Percentiles rank a stretch among this genome's conserved stretches.
These are phyloP conservation scores for Hypercompe scribonia DNA, from an alignment of 2,888 invertebrate genomes.

Conservation along the genomic window DNA sequence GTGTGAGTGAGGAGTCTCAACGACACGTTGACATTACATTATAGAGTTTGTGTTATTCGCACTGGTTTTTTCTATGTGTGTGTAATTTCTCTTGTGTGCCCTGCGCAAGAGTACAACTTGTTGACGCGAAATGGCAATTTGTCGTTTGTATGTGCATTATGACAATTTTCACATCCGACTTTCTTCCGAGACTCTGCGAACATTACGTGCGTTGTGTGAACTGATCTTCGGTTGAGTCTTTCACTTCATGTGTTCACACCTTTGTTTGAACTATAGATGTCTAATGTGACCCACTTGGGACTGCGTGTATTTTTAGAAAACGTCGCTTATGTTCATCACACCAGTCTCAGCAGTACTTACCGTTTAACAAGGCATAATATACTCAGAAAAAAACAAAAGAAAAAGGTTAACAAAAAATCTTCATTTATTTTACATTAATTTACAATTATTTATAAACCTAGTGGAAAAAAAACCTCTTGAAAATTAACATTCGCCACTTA, in stretches of 20 bases:
- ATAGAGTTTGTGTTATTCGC: slow-evolving; percentile 50
- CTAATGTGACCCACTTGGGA: slow-evolving; percentile 57
- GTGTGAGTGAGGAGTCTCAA: slow-evolving; percentile 49
- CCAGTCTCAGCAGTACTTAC: slow-evolving; percentile 2
- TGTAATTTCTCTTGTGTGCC: slow-evolving; percentile 67
- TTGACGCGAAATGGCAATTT: slow-evolving; percentile 74
- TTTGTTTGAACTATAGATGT: slow-evolving; percentile 74
- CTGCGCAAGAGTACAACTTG: slow-evolving; percentile 56
- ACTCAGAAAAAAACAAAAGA: slow-evolving; percentile 44
- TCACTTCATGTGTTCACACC: slow-evolving; percentile 69
- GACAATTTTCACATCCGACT: slow-evolving; percentile 85
- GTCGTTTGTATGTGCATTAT: slow-evolving; percentile 76
- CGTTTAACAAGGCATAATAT: neutral
- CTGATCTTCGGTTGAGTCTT: slow-evolving; percentile 60
- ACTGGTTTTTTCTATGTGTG: slow-evolving; percentile 49
- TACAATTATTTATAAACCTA: slow-evolving; percentile 76
- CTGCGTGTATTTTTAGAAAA: slow-evolving; percentile 52
- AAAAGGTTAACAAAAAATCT: slow-evolving; percentile 83
- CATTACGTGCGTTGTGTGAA: slow-evolving; percentile 66
- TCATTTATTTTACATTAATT: slow-evolving; percentile 86
- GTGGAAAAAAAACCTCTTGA: slow-evolving; percentile 72
- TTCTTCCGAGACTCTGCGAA: slow-evolving; percentile 73
- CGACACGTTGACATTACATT: slow-evolving; percentile 56
- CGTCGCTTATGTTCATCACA: slow-evolving; percentile 15
- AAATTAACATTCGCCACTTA: slow-evolving; percentile 79